phyloP scores from a whole-genome alignment of 2,888 invertebrate species.

The Orchesellides sinensis region DNA sequence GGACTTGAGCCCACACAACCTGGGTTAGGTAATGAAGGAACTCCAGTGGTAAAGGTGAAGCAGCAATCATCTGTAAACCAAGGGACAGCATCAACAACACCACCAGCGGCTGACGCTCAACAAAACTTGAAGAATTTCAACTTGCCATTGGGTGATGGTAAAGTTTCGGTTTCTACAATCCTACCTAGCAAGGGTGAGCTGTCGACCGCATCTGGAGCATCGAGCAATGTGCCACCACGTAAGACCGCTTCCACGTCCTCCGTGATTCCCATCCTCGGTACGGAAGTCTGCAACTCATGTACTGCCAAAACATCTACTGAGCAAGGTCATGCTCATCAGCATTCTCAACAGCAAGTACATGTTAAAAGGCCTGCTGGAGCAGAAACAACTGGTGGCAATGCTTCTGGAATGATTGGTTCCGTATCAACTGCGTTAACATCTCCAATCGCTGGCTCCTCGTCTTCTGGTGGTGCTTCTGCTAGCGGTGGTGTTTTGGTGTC shows the following conservation, averaged over 20 bases:
- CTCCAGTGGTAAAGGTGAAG: constrained; percentile 51
- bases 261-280: constrained; percentile 40
- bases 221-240: constrained; percentile 37
- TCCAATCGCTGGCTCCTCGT: constrained; percentile 11
- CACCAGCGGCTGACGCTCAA: constrained; percentile 4
- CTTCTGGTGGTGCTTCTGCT: constrained; percentile 30
- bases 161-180: constrained; percentile 47
- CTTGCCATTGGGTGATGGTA: constrained; percentile 60
- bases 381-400: constrained; percentile 1
- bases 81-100: constrained; percentile 6
- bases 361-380: constrained; percentile 76
- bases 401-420: constrained; percentile 31
- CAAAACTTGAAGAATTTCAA: constrained; percentile 63
- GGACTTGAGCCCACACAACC: no score
- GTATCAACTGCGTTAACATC: constrained; percentile 28
- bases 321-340: constrained; percentile 75
- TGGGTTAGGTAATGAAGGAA: neutral
- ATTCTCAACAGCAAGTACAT: constrained; percentile 75
- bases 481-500: constrained; percentile 52
- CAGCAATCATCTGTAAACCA: constrained; percentile 56
- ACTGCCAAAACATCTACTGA: constrained; percentile 61
- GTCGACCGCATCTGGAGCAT: neutral
- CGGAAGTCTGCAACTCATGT: constrained; percentile 46
- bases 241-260: constrained; percentile 57
- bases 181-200: constrained; percentile 27